Conservation (phyloP, 1,140 invertebrate genomes). For the Conus betulinus region DNA sequence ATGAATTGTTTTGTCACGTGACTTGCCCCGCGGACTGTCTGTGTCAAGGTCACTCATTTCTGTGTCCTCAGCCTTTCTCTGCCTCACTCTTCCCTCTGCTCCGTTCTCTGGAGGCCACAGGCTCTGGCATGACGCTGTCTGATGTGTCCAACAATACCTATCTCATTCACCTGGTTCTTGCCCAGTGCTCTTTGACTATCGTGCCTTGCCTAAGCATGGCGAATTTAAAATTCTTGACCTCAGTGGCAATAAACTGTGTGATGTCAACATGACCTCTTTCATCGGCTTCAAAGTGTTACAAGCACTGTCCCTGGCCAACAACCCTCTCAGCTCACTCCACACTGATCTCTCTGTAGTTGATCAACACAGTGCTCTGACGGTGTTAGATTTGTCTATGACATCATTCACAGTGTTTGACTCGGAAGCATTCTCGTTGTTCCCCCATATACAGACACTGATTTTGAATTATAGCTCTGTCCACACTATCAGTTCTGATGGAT, state of each 20-base stretch:
- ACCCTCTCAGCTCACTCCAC: neutral
- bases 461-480: neutral
- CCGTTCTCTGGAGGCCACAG: neutral
- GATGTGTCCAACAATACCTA: neutral
- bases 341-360: neutral
- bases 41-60: slow-evolving; percentile 19
- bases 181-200: neutral
- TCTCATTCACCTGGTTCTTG: slow-evolving; percentile 27
- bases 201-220: neutral
- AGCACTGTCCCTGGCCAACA: neutral
- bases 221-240: slow-evolving; percentile 24
- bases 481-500: slow-evolving; percentile 17
- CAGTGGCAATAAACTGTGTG: slow-evolving; percentile 7
- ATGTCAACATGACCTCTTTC: no score
- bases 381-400: neutral
- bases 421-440: neutral
- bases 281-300: no score
- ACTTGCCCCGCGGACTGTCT: slow-evolving; percentile 27
- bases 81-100: neutral
- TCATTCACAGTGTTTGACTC: neutral
- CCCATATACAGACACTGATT: slow-evolving; percentile 8
- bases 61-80: neutral
- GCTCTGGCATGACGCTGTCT: neutral
- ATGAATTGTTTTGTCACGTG: slow-evolving; percentile 19
- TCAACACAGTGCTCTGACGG: neutral